Conservation (phyloP, 2,888 invertebrate species). For the Microplitis manilae region DNA sequence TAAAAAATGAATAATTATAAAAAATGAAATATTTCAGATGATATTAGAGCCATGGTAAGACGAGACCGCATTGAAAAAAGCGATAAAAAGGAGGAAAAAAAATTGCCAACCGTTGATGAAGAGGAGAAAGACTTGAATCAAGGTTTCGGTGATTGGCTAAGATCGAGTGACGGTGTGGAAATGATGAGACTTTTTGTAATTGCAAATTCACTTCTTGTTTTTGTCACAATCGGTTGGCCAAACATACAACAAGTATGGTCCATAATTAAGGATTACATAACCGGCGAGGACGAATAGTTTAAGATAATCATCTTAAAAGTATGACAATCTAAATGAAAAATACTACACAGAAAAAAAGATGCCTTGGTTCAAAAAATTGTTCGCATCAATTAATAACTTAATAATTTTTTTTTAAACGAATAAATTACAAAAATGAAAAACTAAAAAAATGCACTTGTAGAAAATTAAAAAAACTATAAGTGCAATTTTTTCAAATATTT, state of each 20-base stretch:
- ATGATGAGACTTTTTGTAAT: slow-evolving; percentile 88
- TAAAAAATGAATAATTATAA: neutral
- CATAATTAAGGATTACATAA: slow-evolving; percentile 70
- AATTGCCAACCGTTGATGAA: slow-evolving; percentile 53
- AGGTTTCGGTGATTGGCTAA: slow-evolving; percentile 68
- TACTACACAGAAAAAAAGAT: no score
- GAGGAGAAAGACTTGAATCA: slow-evolving; percentile 64
- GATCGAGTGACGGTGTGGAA: slow-evolving; percentile 78
- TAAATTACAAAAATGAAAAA: no score
- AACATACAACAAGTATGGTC: slow-evolving; percentile 77
- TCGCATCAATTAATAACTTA: no score
- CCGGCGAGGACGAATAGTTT: slow-evolving; percentile 55
- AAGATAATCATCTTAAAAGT: neutral
- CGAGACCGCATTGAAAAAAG: slow-evolving; percentile 52
- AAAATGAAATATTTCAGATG: slow-evolving; percentile 33
- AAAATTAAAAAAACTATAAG: no score
- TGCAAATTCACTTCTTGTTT: slow-evolving; percentile 81
- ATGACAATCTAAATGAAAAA: no score
- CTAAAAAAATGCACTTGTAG: no score
- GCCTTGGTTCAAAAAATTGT: no score
- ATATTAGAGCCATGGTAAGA: slow-evolving; percentile 58
- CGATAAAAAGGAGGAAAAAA: slow-evolving; percentile 45
- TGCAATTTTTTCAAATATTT: no score
- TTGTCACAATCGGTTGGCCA: slow-evolving; percentile 83
- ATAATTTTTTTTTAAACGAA: no score